Base-by-base conservation (phyloP, 2,888 invertebrate genomes). In the Sisyra terminalis region DNA sequence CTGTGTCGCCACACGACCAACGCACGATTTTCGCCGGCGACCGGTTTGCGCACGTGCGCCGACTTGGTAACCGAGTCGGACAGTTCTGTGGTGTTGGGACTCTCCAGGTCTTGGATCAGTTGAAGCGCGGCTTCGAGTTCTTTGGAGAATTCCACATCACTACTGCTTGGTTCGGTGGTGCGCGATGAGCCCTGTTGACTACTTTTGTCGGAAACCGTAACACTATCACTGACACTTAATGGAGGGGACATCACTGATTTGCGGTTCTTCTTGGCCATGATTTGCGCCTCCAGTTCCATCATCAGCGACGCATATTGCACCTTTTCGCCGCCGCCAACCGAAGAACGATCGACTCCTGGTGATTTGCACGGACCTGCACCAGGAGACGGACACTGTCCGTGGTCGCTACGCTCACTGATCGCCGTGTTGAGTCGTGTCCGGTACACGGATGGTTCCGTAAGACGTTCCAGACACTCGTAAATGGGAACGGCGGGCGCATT, bases 81-180 rank as follows among this genome's bases (percentile, higher is more conserved):
- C 1, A 64, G 64, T 45, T 65, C 65, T 15, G 65, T 65, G 15
- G 65, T 65, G 47, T 64, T 65, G 2, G 67, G 67, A 50, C 65
- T 65, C 50, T 66, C 67, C 46, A 67, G 50, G 49, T 67, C 66
- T 51, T 66, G 67, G 41, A 67, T 66, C 31, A 66, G 51, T 49
- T 67, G 65, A 24, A 66, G 51, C 3, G 65, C 67, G 3, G 66
- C 67, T 48, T 66, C 66, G 42, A 66, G 51, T 50, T 67, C 66
- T 48, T 64, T 65, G 29, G 63, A 64, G 49, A 66, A 65, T 48
- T 66, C 65, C 3, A 63, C 58, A 47, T 66, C 65, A 51, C 64
- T 65, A 45, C 57, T 60, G 31, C 50, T 51, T 17, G 53, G 53
- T 18, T 56, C 57, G 1, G 55, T 54, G 14, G 35, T 35, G 2